Evolutionary conservation across 2,113 vertebrate genomes (phyloP).

Genomic region (Sturnira hondurensis): DNA sequence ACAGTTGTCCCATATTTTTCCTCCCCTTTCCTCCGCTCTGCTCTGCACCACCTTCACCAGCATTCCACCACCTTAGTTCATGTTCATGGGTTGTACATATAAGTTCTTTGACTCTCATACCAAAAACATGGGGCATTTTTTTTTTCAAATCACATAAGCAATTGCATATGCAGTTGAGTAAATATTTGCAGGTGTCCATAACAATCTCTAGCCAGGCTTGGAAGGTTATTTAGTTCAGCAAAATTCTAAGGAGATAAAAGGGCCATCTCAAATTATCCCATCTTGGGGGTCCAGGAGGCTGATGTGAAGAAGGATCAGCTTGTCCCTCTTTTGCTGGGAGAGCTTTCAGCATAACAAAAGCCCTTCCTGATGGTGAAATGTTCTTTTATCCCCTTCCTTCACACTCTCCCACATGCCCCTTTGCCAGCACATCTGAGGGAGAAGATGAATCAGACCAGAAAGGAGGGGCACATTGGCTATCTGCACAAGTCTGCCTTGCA

Average conservation of each 20-base stretch:
- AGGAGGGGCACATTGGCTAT: neutral
- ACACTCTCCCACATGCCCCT: neutral
- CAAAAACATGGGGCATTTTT: neutral
- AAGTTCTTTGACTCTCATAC: neutral
- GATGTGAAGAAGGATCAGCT: neutral
- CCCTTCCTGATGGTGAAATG: neutral
- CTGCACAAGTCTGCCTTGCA: neutral
- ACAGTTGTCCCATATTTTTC: too few relatives aligned
- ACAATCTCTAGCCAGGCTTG: neutral
- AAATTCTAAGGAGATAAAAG: constrained; percentile 16
- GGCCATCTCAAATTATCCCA: neutral
- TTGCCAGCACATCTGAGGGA: neutral
- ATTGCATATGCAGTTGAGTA: neutral
- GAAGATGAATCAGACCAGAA: neutral
- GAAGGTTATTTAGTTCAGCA: neutral
- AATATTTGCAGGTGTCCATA: constrained; percentile 4
- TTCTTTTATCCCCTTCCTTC: neutral
- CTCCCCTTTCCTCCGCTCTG: too few relatives aligned
- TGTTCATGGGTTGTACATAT: too few relatives aligned
- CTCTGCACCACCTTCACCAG: too few relatives aligned
- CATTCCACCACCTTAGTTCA: too few relatives aligned
- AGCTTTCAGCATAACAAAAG: neutral
- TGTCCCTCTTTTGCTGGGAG: constrained; percentile 27
- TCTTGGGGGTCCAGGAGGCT: neutral
- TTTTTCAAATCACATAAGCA: neutral